A percentile compares a stretch with the other conserved stretches of the same genome.
phyloP scores from a whole-genome alignment of 2,888 invertebrate genomes.

The Idaea dimidiata region DNA sequence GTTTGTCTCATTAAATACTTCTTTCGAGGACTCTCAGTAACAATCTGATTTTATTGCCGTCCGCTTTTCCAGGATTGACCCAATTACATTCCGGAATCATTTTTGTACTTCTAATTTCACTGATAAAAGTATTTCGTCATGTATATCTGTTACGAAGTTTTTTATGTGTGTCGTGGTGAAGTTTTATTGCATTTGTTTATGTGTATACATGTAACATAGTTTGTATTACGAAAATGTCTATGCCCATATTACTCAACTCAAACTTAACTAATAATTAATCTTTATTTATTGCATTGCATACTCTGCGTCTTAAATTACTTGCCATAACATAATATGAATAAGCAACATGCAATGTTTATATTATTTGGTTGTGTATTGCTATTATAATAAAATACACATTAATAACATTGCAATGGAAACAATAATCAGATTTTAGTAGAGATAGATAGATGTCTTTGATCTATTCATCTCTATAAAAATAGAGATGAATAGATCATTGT shows the following conservation, averaged over 20 bases:
- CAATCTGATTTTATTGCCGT: constrained; percentile 30
- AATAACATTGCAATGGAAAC: background rate
- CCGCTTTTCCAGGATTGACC: constrained; percentile 31
- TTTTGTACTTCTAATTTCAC: background rate
- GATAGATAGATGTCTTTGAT: background rate
- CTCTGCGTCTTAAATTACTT: constrained; percentile 25
- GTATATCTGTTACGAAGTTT: background rate
- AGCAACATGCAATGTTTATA: constrained; percentile 24
- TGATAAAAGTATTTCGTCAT: background rate
- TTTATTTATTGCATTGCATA: constrained; percentile 19
- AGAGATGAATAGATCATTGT: background rate
- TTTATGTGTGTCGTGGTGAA: background rate
- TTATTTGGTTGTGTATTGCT: constrained; percentile 24
- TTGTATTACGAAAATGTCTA: constrained; percentile 23
- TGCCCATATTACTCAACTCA: constrained; percentile 21
- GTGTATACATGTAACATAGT: background rate
- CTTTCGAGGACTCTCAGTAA: constrained; percentile 28
- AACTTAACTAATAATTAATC: constrained; percentile 12
- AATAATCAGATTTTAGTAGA: background rate
- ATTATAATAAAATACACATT: constrained; percentile 11
- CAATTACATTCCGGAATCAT: constrained; percentile 25
- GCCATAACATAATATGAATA: background rate
- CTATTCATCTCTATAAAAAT: too few relatives aligned
- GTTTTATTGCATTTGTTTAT: constrained; percentile 12
- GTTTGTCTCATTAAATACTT: constrained; percentile 8